Evolutionary conservation across 2,888 invertebrate genomes (phyloP).

Genomic region (Anarsia innoxiella): DNA sequence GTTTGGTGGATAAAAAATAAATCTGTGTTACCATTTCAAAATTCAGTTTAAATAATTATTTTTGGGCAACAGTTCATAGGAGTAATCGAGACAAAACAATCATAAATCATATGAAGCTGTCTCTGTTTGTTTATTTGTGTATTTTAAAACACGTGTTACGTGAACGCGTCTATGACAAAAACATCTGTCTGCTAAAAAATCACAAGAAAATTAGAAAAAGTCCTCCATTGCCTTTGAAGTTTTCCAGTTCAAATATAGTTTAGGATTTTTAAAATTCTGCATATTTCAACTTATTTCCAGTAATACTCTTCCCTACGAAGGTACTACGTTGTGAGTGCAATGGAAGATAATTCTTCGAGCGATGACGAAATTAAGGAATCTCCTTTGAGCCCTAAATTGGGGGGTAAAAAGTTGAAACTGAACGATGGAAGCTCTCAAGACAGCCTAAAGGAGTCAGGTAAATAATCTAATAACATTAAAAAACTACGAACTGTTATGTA

Average conservation of each 20-base stretch:
- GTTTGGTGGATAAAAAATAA: no score
- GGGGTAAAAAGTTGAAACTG: slow-evolving; percentile 61
- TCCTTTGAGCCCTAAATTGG: slow-evolving; percentile 40
- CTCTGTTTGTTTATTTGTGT: not conserved
- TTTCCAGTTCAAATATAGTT: slow-evolving; percentile 4
- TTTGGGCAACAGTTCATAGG: no score
- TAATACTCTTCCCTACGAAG: no score
- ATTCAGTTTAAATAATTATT: no score
- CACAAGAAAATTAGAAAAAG: slow-evolving; percentile 32
- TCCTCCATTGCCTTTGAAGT: slow-evolving; percentile 29
- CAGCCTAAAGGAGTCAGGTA: slow-evolving; percentile 52
- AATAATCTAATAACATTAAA: slow-evolving; percentile 16
- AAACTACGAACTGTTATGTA: slow-evolving; percentile 18
- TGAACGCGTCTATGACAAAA: slow-evolving; percentile 14
- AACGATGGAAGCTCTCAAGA: slow-evolving; percentile 68
- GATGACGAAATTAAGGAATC: slow-evolving; percentile 60
- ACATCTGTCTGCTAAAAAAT: slow-evolving; percentile 25
- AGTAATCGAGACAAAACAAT: no score
- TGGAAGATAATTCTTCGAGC: slow-evolving; percentile 61
- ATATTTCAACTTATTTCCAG: slow-evolving; percentile 3
- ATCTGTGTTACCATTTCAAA: no score
- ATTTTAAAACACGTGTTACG: slow-evolving; percentile 2
- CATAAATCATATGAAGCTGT: not conserved
- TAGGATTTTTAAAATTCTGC: slow-evolving; percentile 11
- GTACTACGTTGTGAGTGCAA: slow-evolving; percentile 27